Evolutionary conservation across 1,140 invertebrate species (phyloP).

Genomic region (Euwallacea fornicatus): DNA sequence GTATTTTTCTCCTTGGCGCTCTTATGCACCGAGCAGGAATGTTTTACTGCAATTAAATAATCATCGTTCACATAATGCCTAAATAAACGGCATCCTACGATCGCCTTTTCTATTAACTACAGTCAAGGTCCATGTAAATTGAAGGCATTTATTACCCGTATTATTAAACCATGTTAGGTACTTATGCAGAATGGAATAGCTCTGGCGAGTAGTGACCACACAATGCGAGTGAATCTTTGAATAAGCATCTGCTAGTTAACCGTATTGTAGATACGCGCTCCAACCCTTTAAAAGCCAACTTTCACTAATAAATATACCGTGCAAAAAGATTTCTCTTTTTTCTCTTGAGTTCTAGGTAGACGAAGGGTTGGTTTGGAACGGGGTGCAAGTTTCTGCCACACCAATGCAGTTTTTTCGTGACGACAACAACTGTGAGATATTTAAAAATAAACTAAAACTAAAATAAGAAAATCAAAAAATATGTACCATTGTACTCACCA

Average conservation of each 20-base stretch:
- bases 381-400: background rate
- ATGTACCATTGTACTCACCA: constrained; percentile 82
- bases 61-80: constrained; percentile 11
- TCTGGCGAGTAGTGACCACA: too few species aligned
- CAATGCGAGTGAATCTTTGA: too few species aligned
- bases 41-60: background rate
- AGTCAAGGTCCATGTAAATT: constrained; percentile 11
- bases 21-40: too few species aligned
- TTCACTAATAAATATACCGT: background rate
- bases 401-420: background rate
- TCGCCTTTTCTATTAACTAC: constrained; percentile 4
- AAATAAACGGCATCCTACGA: constrained; percentile 11
- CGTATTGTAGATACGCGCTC: too few species aligned
- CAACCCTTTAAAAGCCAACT: too few species aligned
- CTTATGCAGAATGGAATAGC: background rate
- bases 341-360: background rate
- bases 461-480: constrained; percentile 55
- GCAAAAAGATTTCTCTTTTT: constrained; percentile 3
- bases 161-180: constrained; percentile 8
- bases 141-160: background rate
- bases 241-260: too few species aligned
- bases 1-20: too few species aligned
- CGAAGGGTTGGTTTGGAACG: background rate
- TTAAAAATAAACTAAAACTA: constrained; percentile 32
- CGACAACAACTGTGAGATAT: background rate